phyloP scores from a whole-genome alignment of 2,888 invertebrate species.

The Augiades crinisus region DNA sequence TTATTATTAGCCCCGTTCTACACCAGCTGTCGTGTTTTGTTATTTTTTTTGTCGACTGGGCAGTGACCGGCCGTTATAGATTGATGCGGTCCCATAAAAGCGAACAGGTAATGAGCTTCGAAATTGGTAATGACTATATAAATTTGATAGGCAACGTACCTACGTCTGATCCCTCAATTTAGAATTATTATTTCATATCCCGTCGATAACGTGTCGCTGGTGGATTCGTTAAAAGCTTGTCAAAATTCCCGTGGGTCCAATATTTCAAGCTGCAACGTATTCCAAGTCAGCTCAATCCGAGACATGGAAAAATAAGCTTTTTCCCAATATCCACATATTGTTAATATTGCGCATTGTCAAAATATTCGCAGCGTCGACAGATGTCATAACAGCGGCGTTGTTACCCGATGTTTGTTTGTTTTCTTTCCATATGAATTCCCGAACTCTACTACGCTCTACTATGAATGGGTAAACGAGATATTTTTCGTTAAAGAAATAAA shows the following conservation, averaged over 20 bases:
- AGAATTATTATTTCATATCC: slow-evolving; percentile 55
- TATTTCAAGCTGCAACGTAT: slow-evolving; percentile 27
- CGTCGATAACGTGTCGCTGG: background rate
- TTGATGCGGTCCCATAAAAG: slow-evolving; percentile 64
- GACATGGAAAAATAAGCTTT: slow-evolving; percentile 35
- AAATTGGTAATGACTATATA: slow-evolving; percentile 75
- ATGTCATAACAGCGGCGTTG: slow-evolving; percentile 58
- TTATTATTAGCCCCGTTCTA: slow-evolving; percentile 63
- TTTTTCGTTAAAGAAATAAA: slow-evolving; percentile 2
- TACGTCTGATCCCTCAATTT: slow-evolving; percentile 54
- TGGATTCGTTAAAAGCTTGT: slow-evolving; percentile 13
- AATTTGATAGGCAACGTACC: slow-evolving; percentile 50
- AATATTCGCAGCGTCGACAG: slow-evolving; percentile 48
- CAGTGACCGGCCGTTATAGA: slow-evolving; percentile 65
- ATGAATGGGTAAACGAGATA: background rate
- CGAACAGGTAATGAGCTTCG: slow-evolving; percentile 66
- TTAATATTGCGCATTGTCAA: slow-evolving; percentile 37
- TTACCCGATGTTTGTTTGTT: slow-evolving; percentile 37
- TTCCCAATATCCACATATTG: slow-evolving; percentile 26
- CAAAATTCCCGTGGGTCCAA: slow-evolving; percentile 16
- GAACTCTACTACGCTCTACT: slow-evolving; percentile 19
- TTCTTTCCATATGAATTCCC: slow-evolving; percentile 40
- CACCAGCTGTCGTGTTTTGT: slow-evolving; percentile 64
- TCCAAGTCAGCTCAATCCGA: slow-evolving; percentile 36
- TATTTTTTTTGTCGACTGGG: slow-evolving; percentile 53